phyloP scores from a whole-genome alignment of 2,888 invertebrate species.

The Pedicia rivosa region DNA sequence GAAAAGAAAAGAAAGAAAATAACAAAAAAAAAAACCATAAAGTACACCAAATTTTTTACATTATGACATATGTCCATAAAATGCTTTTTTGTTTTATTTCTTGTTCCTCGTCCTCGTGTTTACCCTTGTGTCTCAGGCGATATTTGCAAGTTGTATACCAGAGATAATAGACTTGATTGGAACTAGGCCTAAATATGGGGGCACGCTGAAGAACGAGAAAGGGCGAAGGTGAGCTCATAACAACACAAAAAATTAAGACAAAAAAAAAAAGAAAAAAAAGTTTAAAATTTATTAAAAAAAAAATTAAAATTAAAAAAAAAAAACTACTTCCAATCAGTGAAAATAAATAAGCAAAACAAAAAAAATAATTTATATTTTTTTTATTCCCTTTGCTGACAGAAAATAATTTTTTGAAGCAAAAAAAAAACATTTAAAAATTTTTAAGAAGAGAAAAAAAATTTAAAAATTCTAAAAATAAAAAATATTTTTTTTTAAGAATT shows the following conservation, averaged over 20 bases:
- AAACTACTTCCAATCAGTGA: not conserved
- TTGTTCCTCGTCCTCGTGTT: slow-evolving; percentile 10
- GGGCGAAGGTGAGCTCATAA: slow-evolving; percentile 89
- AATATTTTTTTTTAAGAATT: no score
- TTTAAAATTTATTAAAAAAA: slow-evolving; percentile 16
- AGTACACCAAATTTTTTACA: not conserved
- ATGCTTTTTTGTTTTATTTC: slow-evolving; percentile 9
- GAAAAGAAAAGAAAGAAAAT: no score
- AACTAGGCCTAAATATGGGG: slow-evolving; percentile 99
- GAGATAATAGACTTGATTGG: slow-evolving; percentile 99
- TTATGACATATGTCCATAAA: slow-evolving; percentile 4
- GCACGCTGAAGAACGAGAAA: slow-evolving; percentile 99
- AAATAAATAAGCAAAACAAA: not conserved
- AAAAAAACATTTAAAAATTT: no score
- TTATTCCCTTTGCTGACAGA: no score
- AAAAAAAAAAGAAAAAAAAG: slow-evolving; percentile 12
- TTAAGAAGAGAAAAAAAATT: no score
- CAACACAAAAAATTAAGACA: slow-evolving; percentile 16
- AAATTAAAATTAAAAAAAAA: not conserved
- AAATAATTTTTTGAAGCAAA: no score
- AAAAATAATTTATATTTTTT: slow-evolving; percentile 23
- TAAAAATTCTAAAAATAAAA: no score
- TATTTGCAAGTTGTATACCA: slow-evolving; percentile 99
- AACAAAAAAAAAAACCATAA: slow-evolving; percentile 15
- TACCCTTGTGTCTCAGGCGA: slow-evolving; percentile 51